Evolutionary conservation across 2,888 invertebrate species (phyloP), one percentile per base, ranked within the genome.

Genomic region (Notodonta ziczac): DNA sequence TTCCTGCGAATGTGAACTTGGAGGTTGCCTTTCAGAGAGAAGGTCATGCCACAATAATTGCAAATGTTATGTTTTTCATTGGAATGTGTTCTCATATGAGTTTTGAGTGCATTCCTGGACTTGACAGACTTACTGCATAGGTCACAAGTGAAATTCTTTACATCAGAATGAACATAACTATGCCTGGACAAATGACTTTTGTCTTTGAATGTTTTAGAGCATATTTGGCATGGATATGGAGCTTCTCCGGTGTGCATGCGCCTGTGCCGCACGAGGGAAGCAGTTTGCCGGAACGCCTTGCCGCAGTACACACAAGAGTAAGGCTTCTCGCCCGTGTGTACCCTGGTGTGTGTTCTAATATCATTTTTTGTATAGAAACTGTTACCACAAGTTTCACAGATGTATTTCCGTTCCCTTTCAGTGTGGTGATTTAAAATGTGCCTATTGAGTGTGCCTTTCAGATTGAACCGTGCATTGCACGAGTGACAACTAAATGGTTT

Each of bases 11-110:
- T 93, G 62, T 95, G 95, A 0, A 89, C 90, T 69, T 89, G 94
- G 10, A 95, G 78, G 63, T 95, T 95, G 4, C 95, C 95, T 58
- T 94, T 94, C 69, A 94, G 88, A 10, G 94, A 90, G 67, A 95
- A 95, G 24, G 94, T 89, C 80, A 84, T 81, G 0, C 93, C 93
- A 61, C 94, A 94, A 60, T 86, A 85, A 59, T 78, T 91, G 70
- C 94, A 94, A 16, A 93, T 78, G 62, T 88, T 87, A n/a, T 83
- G 83, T 56, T 90, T 93, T 14, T 88, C 87, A 70, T 91, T 91
- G 2, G 84, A 82, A 70, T 94, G 94, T 10, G 85, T 68, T 0
- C 68, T 75, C 79, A 94, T 87, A 66, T 95, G 95, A 0, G 91
- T 89, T 60, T 88, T 92, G 0, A 95, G 80, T 61, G 94, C 93